Evolutionary conservation across 2,113 vertebrate genomes (phyloP).

Genomic region (Spea bombifrons): DNA sequence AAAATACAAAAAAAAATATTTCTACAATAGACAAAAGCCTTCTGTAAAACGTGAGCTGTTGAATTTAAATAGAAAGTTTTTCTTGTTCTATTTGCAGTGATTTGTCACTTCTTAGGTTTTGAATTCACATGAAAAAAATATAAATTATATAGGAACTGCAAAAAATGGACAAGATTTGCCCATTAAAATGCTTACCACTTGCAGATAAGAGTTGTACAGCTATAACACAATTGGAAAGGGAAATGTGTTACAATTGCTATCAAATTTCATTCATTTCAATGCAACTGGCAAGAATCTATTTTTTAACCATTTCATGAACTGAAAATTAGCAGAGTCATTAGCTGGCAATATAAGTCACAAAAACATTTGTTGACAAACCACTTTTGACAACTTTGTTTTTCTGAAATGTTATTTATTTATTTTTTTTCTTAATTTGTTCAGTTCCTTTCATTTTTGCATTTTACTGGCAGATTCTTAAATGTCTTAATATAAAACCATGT

Average conservation of each 20-base stretch:
- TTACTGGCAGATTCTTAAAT: no score
- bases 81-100: constrained; percentile 61
- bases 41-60: constrained; percentile 49
- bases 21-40: neutral
- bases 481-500: no score
- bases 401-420: no score
- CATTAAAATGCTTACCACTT: constrained; percentile 74
- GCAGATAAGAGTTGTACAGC: constrained; percentile 61
- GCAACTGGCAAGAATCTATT: constrained; percentile 59
- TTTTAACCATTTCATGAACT: no score
- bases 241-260: constrained; percentile 69
- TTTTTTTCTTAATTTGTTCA: no score
- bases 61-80: constrained; percentile 62
- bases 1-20: neutral
- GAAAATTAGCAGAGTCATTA: no score
- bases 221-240: constrained; percentile 68
- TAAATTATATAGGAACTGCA: constrained; percentile 59
- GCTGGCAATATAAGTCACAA: no score
- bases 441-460: no score
- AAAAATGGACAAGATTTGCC: constrained; percentile 62
- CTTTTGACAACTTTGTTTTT: no score
- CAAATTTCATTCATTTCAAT: constrained; percentile 69
- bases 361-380: no score
- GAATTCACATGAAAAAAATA: constrained; percentile 56
- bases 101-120: constrained; percentile 64